Base-by-base conservation (phyloP, 2,113 vertebrate genomes). In the Gallinago media region DNA sequence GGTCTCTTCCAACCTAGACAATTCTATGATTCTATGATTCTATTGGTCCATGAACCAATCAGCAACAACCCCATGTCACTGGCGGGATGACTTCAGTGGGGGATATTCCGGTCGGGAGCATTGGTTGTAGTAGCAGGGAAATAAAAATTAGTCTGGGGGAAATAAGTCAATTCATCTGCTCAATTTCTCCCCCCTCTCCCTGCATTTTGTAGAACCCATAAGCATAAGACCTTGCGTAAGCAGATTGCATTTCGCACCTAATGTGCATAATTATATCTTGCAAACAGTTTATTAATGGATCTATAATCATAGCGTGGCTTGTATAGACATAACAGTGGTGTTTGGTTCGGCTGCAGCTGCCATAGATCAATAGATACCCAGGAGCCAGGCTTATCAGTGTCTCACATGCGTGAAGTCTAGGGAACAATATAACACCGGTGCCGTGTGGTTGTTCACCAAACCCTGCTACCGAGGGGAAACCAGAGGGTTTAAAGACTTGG, bases 251-350 rank as follows among this genome's bases (percentile, higher is more conserved):
- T 91, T 96, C 75, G 67, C 49, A 62, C 72, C 90, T 88, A 47
- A 88, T 96, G 79, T 72, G 54, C 81, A 77, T 90, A 96, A 96
- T 94, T 93, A 92, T n/a, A 85, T 89, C 94, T 94, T 96, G 91
- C 85, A 89, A 88, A 73, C 47, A 73, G 81, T 94, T 96, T 86
- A 96, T 94, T 91, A 91, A 91, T 96, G 83, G 79, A 91, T 94
- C 88, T 92, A 58, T 96, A 95, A 97, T 97, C 80, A 94, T 4
- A 75, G 90, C 38, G 75, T 79, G 71, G 79, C 91, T 91, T 82
- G 72, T 94, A 88, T 59, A 19, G 44, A 87, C 88, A 94, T 83
- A 96, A 84, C 78, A 72, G 27, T 15, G 63, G 34, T 62, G 88
- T 92, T 92, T 94, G 91, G 89, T 90, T 92, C 66, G 85, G 56